Conservation (phyloP, 2,888 invertebrate genomes). For the Chloromyia formosa region DNA sequence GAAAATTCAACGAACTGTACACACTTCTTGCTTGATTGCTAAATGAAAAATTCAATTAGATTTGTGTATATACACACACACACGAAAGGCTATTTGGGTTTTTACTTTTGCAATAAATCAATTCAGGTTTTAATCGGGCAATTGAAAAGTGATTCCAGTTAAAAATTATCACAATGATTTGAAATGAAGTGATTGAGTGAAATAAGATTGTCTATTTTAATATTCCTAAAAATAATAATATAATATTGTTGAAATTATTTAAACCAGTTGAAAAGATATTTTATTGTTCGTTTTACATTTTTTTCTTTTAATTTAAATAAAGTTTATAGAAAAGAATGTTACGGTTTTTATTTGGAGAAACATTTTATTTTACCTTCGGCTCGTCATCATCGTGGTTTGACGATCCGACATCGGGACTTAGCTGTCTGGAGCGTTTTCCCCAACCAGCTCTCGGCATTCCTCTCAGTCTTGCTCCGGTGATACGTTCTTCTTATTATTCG, state of each 20-base stretch:
- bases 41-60: neutral
- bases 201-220: constrained; percentile 15
- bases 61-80: neutral
- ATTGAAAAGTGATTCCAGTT: no score
- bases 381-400: no score
- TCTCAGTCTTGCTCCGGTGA: neutral
- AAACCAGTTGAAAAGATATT: constrained; percentile 30
- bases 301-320: constrained; percentile 39
- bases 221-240: constrained; percentile 32
- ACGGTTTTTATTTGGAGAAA: neutral
- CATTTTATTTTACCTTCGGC: no score
- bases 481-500: neutral
- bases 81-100: neutral
- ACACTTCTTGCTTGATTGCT: constrained; percentile 27
- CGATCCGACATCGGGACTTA: no score
- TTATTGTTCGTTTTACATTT: constrained; percentile 31
- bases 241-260: constrained; percentile 38
- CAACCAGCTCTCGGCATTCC: no score
- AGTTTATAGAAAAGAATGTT: constrained; percentile 33
- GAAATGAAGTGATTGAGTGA: neutral
- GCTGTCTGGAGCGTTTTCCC: no score
- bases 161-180: no score
- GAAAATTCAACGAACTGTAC: neutral
- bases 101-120: neutral
- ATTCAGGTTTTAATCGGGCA: no score